phyloP scores from a whole-genome alignment of 2,888 invertebrate species.

The Anorthoa munda region DNA sequence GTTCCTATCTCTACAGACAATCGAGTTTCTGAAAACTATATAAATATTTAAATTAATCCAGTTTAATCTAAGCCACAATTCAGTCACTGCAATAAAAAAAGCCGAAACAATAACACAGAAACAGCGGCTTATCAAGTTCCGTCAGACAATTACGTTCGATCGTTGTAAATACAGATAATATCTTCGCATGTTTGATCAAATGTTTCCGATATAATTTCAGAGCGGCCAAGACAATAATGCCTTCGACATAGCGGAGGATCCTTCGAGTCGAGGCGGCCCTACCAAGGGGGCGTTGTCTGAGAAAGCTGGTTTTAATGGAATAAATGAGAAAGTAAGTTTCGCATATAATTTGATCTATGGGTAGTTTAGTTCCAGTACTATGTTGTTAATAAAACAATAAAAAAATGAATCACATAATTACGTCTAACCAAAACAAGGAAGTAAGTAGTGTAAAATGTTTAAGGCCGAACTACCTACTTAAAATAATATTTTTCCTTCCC shows the following conservation, averaged over 20 bases:
- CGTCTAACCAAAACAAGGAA: not conserved
- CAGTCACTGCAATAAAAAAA: conserved; percentile 18
- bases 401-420: not conserved
- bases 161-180: conserved; percentile 6
- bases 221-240: conserved; percentile 60
- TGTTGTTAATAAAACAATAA: not conserved
- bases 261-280: conserved; percentile 20
- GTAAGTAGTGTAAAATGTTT: not conserved
- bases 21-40: too few species aligned
- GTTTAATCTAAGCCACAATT: conserved; percentile 25
- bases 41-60: conserved; percentile 19
- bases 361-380: not conserved
- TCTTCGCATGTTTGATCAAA: not conserved
- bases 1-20: not conserved
- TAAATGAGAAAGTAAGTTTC: conserved; percentile 48
- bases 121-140: conserved; percentile 15
- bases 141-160: conserved; percentile 16
- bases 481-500: too few species aligned
- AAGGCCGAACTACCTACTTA: too few species aligned
- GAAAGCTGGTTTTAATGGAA: conserved; percentile 53
- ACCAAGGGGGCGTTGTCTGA: conserved; percentile 41
- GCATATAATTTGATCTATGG: not conserved
- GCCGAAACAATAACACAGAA: not conserved
- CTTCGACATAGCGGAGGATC: conserved; percentile 64
- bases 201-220: conserved; percentile 49